Base-by-base conservation (phyloP, 2,113 vertebrate species). In the Riparia riparia region DNA sequence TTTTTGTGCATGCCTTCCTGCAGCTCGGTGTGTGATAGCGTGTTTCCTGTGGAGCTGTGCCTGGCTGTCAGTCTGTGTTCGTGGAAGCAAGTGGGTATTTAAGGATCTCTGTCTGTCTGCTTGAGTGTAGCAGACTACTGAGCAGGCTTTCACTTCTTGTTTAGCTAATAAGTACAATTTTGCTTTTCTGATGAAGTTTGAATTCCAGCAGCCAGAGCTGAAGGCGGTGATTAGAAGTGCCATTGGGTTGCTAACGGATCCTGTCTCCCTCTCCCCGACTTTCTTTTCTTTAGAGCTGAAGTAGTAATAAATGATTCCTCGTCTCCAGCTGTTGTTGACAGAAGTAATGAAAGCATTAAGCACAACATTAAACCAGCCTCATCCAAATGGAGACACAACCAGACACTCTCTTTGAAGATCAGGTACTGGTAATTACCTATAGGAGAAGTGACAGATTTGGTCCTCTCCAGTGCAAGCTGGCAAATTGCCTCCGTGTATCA, bases 371-470 rank as follows among this genome's bases (percentile, higher is more conserved):
- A 97, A 94, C 97, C 98, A 65, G 95, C 97, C 91, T 94, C 96
- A 31, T 95, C 97, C 96, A 98, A 94, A 82, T 98, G 98, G 98
- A 98, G 93, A 92, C 98, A 98, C 97, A 98, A 98, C 96, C 97
- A 98, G 98, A 98, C 98, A 6, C 97, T 98, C 53, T 98, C 98
- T 93, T 96, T 98, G 97, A 98, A 97, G 97, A 98, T 98, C 98
- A 98, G 98, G 98, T 98, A 98, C 89, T 91, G 92, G 94, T 93
- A 87, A 96, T 97, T 91, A 96, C 96, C 96, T 92, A 37, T 13
- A 92, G 96, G 97, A 90, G 80, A 93, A 57, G 95, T 92, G 86
- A 82, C 92, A 89, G 92, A 74, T 93, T 89, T 87, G 96, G 93
- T 94, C 85, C 69, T 95, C 64, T 80, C 29, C 34, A 41, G 82